Evolutionary conservation across 2,113 vertebrate genomes (phyloP).

Genomic region (Oceanites oceanicus): DNA sequence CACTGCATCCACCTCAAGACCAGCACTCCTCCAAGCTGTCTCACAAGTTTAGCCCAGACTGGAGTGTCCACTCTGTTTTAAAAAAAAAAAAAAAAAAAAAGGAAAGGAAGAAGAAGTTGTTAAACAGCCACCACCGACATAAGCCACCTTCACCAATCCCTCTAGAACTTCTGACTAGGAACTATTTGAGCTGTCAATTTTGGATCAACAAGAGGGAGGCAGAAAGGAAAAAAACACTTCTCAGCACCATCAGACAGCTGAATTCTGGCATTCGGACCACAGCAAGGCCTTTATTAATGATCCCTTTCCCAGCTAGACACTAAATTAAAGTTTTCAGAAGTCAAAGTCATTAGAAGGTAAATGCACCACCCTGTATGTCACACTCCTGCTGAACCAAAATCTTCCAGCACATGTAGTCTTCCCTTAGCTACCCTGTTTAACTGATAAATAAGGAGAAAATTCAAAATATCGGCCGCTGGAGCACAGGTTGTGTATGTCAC

Average conservation of each 20-base stretch:
- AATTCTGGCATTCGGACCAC: constrained; percentile 1
- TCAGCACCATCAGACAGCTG: neutral
- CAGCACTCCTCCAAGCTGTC: neutral
- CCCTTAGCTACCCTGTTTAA: neutral
- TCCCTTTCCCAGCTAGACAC: neutral
- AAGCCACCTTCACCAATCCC: neutral
- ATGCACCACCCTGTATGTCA: neutral
- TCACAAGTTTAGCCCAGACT: neutral
- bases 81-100: neutral
- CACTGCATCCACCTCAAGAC: neutral
- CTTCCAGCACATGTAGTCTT: neutral
- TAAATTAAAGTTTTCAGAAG: constrained; percentile 14
- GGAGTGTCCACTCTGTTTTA: neutral
- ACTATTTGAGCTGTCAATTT: neutral
- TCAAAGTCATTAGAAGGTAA: neutral
- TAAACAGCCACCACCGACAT: neutral
- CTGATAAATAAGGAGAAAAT: neutral
- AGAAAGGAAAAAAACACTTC: neutral
- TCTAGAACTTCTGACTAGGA: neutral
- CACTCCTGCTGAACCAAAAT: neutral
- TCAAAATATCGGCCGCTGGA: neutral
- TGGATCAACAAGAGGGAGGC: neutral
- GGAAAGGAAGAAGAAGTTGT: neutral
- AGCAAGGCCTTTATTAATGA: neutral
- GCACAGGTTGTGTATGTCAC: neutral